phyloP scores from a whole-genome alignment of 1,140 invertebrate species.

The Diorhabda elongata region DNA sequence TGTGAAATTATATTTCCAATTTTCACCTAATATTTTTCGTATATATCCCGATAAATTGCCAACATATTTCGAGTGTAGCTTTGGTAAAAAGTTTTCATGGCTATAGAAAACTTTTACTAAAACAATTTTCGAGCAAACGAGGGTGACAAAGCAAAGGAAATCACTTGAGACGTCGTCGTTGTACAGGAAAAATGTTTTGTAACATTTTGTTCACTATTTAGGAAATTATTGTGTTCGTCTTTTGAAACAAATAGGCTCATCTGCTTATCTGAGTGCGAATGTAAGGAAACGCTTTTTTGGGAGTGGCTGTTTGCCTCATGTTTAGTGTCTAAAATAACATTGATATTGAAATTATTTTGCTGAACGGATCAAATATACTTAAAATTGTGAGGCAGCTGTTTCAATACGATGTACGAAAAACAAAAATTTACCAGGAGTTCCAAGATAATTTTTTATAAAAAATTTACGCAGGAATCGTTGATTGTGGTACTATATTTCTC shows the following conservation, averaged over 20 bases:
- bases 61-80: not conserved
- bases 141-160: conserved; percentile 1
- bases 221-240: not conserved
- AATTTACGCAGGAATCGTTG: too few relatives aligned
- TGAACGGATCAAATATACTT: too few relatives aligned
- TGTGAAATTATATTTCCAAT: not conserved
- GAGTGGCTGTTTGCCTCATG: not conserved
- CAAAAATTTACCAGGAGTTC: too few relatives aligned
- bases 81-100: not conserved
- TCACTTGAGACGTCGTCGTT: not conserved
- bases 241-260: not conserved
- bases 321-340: too few relatives aligned
- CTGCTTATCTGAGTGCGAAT: not conserved
- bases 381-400: too few relatives aligned
- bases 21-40: not conserved
- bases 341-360: too few relatives aligned
- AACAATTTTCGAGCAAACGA: not conserved
- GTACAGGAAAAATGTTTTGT: not conserved
- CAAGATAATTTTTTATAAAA: too few relatives aligned
- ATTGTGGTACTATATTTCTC: too few relatives aligned
- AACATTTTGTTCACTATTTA: conserved; percentile 1
- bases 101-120: conserved; percentile 1
- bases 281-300: not conserved
- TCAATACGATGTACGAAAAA: too few relatives aligned
- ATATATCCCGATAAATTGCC: conserved; percentile 2